phyloP scores from a whole-genome alignment of 2,888 invertebrate genomes.

The Dryocosmus kuriphilus region DNA sequence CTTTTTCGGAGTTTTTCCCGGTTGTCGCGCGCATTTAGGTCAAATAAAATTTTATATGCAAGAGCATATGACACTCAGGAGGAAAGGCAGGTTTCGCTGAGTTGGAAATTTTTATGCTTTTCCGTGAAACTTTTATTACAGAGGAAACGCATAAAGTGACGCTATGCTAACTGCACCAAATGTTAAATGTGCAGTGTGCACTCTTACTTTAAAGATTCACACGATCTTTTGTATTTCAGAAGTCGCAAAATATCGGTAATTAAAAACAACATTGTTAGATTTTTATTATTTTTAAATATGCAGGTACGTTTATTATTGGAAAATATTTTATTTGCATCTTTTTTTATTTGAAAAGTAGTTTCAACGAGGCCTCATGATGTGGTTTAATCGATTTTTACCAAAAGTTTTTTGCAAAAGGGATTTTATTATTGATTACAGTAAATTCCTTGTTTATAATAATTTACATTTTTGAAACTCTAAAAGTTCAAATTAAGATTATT shows the following conservation, averaged over 20 bases:
- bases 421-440: too few species aligned
- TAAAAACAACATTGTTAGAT: not conserved
- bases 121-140: slow-evolving; percentile 13
- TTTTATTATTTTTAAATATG: not conserved
- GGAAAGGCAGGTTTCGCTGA: slow-evolving; percentile 12
- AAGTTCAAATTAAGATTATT: too few species aligned
- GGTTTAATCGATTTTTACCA: too few species aligned
- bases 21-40: not conserved
- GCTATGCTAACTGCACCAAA: not conserved
- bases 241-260: not conserved
- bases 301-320: not conserved
- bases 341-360: too few species aligned
- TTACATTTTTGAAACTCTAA: too few species aligned
- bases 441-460: too few species aligned
- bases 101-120: slow-evolving; percentile 34
- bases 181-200: not conserved
- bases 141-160: not conserved
- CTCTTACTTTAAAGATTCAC: not conserved
- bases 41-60: slow-evolving; percentile 21
- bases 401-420: too few species aligned
- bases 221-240: not conserved
- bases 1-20: slow-evolving; percentile 11
- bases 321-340: too few species aligned
- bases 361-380: too few species aligned
- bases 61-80: not conserved